These are phyloP conservation scores for Eurosta solidaginis DNA, from an alignment of 1,140 invertebrate genomes.

Conservation along the genomic window DNA sequence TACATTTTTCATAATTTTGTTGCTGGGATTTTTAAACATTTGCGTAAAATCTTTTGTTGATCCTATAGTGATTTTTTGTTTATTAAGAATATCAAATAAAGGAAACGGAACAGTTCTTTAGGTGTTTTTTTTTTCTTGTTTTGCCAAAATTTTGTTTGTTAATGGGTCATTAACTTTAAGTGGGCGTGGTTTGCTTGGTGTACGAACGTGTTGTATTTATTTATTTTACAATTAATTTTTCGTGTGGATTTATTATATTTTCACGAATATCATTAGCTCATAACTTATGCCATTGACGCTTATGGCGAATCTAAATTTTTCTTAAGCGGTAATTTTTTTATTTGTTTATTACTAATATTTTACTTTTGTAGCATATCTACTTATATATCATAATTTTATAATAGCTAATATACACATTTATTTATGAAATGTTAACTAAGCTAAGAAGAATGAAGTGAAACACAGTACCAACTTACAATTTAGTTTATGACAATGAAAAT, in stretches of 20 bases:
- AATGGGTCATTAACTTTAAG: constrained; percentile 2
- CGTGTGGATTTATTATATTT: neutral
- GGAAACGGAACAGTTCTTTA: constrained; percentile 21
- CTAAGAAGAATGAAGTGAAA: neutral
- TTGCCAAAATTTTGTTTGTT: neutral
- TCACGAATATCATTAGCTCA: constrained; percentile 5
- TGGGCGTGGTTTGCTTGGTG: constrained; percentile 25
- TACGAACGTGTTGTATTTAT: constrained; percentile 20
- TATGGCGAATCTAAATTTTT: constrained; percentile 14
- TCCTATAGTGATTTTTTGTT: neutral
- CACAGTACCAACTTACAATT: neutral
- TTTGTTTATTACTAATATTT: neutral
- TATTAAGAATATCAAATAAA: constrained; percentile 13
- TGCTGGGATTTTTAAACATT: neutral
- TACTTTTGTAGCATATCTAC: neutral
- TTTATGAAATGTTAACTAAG: constrained; percentile 3
- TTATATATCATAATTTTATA: neutral
- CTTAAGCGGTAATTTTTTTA: neutral
- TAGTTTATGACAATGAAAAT: neutral
- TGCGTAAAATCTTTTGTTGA: neutral
- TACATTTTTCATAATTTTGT: neutral
- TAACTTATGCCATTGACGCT: constrained; percentile 16
- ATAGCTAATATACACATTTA: constrained; percentile 23
- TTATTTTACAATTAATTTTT: neutral
- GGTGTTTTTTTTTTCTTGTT: neutral